These are phyloP conservation scores for Megaptera novaeangliae DNA, from an alignment of 2,113 vertebrate species.

Conservation along the genomic window DNA sequence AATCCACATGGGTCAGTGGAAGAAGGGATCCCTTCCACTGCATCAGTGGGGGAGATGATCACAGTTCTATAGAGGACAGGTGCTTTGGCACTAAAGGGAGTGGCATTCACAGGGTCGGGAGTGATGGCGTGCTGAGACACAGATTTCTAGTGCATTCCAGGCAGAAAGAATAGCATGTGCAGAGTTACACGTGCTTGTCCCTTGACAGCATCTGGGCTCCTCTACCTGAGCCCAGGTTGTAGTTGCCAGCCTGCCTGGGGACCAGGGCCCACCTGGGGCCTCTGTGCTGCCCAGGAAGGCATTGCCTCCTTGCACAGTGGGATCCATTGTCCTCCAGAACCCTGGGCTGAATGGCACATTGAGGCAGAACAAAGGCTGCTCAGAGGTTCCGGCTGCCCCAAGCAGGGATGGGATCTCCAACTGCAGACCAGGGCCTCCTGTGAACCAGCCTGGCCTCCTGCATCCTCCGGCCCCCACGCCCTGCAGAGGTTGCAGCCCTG, in stretches of 20 bases:
- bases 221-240: not conserved
- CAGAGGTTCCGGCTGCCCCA: not conserved
- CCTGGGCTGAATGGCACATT: conserved; percentile 35
- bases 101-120: not conserved
- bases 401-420: not conserved
- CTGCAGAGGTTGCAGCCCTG: not conserved
- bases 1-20: not conserved
- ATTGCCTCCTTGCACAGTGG: not conserved
- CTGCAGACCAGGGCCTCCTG: not conserved
- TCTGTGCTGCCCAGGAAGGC: not conserved
- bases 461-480: accelerated
- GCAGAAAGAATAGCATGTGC: not conserved
- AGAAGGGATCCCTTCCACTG: not conserved
- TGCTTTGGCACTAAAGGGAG: not conserved
- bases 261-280: not conserved
- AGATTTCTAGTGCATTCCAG: not conserved
- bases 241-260: not conserved
- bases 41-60: not conserved
- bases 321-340: conserved; percentile 13
- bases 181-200: not conserved
- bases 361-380: conserved; percentile 57
- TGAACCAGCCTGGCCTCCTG: not conserved
- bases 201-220: not conserved
- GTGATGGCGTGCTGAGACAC: not conserved
- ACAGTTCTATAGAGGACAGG: not conserved